Evolutionary conservation across 2,888 invertebrate species (phyloP).

Genomic region (Autographa pulchrina): DNA sequence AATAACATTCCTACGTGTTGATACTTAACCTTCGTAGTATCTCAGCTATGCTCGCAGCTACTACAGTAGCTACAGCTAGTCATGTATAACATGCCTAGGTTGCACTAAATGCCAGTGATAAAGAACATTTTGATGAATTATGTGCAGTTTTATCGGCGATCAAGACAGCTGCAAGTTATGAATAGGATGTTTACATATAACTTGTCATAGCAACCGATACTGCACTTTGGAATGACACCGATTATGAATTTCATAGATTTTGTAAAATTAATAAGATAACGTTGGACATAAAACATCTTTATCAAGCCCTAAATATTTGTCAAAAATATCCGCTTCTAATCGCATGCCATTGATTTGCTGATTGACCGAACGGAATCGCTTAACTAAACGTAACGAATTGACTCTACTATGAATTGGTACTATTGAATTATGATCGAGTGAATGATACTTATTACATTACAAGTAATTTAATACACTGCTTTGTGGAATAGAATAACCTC

Average conservation of each 20-base stretch:
- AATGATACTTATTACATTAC: slow-evolving; percentile 58
- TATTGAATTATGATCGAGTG: slow-evolving; percentile 49
- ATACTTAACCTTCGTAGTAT: slow-evolving; percentile 17
- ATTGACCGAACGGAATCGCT: slow-evolving; percentile 40
- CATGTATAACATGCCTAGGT: not conserved
- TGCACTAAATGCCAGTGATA: not conserved
- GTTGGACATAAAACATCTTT: not conserved
- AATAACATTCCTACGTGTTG: not conserved
- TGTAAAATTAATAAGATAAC: not conserved
- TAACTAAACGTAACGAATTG: slow-evolving; percentile 46
- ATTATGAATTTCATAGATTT: not conserved
- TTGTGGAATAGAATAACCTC: slow-evolving; percentile 23
- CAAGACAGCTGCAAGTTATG: not conserved
- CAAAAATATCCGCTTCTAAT: slow-evolving; percentile 10
- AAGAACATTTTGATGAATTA: not conserved
- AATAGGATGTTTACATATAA: slow-evolving; percentile 1
- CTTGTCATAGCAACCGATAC: not conserved
- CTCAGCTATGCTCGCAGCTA: not conserved
- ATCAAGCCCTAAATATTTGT: not conserved
- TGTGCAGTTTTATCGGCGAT: not conserved
- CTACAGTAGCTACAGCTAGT: not conserved
- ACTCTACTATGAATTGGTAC: slow-evolving; percentile 37
- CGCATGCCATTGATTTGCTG: slow-evolving; percentile 34
- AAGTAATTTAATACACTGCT: slow-evolving; percentile 47
- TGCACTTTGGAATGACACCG: not conserved